phyloP scores from a whole-genome alignment of 2,113 vertebrate genomes.

The Lasiurus cinereus region DNA sequence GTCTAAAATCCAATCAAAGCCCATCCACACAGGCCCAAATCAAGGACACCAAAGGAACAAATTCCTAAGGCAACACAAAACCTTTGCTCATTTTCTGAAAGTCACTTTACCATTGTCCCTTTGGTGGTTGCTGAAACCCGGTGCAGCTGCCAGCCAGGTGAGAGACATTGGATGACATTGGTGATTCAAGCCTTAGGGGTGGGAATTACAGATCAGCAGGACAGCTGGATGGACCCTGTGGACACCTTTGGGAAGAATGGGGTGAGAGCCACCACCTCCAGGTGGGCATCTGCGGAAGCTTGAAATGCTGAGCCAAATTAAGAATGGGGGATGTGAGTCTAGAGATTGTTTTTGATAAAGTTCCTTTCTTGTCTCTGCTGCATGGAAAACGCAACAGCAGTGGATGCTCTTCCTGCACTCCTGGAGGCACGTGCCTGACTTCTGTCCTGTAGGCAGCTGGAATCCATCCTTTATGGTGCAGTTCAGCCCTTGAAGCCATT shows the following conservation, averaged over 20 bases:
- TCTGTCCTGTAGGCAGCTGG: slow-evolving; percentile 43
- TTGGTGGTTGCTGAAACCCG: neutral
- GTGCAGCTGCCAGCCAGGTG: neutral
- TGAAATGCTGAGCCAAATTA: neutral
- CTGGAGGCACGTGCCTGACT: neutral
- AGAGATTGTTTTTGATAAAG: neutral
- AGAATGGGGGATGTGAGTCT: neutral
- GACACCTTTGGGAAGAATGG: neutral
- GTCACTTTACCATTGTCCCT: neutral
- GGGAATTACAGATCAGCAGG: neutral
- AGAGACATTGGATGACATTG: neutral
- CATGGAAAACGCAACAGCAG: slow-evolving; percentile 1
- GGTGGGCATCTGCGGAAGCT: neutral
- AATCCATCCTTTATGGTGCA: slow-evolving; percentile 52
- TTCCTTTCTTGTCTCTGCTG: slow-evolving; percentile 30
- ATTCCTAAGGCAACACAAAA: slow-evolving; percentile 59
- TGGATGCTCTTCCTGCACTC: neutral
- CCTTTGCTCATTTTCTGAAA: slow-evolving; percentile 19
- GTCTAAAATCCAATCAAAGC: slow-evolving; percentile 81
- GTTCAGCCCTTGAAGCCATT: slow-evolving; percentile 43
- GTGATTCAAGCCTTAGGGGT: neutral
- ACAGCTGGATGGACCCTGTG: neutral
- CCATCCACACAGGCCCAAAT: slow-evolving; percentile 68
- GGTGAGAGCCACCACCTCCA: neutral
- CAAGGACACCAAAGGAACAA: slow-evolving; percentile 74